Percentiles rank a stretch among this genome's conserved stretches.
Conservation (phyloP, 2,888 invertebrate genomes). For the Sicus ferrugineus region DNA sequence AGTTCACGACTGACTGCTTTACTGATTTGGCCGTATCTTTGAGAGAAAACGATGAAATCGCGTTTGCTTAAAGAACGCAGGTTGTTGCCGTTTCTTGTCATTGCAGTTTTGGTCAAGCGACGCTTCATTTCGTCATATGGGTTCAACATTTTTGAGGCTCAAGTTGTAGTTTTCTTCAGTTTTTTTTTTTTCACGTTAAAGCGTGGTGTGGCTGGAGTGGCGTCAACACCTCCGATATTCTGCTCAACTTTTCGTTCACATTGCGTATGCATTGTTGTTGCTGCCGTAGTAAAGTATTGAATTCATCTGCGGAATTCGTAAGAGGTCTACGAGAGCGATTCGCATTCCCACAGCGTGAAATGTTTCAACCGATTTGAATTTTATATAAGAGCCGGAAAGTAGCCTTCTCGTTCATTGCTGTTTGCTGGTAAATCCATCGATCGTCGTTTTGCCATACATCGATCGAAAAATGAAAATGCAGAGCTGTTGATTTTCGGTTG, state of each 20-base stretch:
- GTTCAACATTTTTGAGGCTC: too few relatives aligned
- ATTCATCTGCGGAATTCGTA: not conserved
- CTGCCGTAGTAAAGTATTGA: not conserved
- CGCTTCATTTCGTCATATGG: conserved; percentile 30
- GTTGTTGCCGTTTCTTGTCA: conserved; percentile 57
- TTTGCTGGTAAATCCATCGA: not conserved
- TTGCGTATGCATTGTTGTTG: not conserved
- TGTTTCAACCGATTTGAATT: not conserved
- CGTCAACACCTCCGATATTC: too few relatives aligned
- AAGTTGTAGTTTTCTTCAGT: too few relatives aligned
- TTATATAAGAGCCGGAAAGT: too few relatives aligned
- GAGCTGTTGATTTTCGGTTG: too few relatives aligned
- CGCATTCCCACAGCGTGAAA: not conserved
- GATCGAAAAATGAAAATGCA: too few relatives aligned
- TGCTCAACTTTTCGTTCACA: too few relatives aligned
- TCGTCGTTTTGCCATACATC: not conserved
- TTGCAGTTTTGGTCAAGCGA: conserved; percentile 49
- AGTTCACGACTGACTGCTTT: too few relatives aligned
- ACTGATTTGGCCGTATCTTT: too few relatives aligned
- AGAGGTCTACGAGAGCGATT: not conserved
- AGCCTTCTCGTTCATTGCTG: too few relatives aligned
- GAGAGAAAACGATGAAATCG: not conserved
- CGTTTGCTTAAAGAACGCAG: conserved; percentile 59
- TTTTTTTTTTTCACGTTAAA: too few relatives aligned
- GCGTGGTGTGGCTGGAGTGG: too few relatives aligned